Conservation (phyloP, 2,797 vertebrate genomes). For the Molossus alvarezi region DNA sequence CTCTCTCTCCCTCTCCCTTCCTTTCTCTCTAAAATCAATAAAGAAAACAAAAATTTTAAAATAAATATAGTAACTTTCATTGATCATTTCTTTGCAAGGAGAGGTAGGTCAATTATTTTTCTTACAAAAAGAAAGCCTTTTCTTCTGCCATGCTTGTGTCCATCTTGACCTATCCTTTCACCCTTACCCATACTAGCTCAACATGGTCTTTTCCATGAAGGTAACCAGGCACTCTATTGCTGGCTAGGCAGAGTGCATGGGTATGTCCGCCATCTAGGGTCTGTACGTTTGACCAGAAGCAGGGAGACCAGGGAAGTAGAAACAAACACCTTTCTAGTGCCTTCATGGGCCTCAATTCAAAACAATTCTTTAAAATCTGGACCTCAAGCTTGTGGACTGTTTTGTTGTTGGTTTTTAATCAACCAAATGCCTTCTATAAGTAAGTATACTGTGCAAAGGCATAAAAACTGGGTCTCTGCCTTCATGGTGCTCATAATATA, state of each 20-base stretch:
- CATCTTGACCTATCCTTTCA: not conserved
- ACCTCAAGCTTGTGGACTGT: not conserved
- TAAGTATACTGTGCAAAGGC: not conserved
- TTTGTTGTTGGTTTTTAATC: not conserved
- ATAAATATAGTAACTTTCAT: not conserved
- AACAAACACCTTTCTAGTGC: not conserved
- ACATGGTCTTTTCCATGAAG: not conserved
- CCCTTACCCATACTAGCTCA: not conserved
- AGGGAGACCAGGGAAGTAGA: not conserved
- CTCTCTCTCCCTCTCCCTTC: no score
- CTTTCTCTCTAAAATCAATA: no score
- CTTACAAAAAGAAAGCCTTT: not conserved
- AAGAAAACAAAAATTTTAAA: no score
- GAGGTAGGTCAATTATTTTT: not conserved
- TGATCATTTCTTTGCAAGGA: not conserved
- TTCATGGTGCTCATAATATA: not conserved
- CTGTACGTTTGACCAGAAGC: not conserved
- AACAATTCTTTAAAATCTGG: not conserved
- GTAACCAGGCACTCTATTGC: not conserved
- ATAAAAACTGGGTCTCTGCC: not conserved
- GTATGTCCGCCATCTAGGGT: not conserved
- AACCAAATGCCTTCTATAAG: conserved; percentile 6
- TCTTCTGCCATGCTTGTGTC: not conserved
- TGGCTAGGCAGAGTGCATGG: not conserved
- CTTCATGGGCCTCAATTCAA: not conserved